Percentiles rank a stretch among this genome's conserved stretches.
Conservation (phyloP, 2,113 vertebrate species). For the Peucedramus taeniatus region DNA sequence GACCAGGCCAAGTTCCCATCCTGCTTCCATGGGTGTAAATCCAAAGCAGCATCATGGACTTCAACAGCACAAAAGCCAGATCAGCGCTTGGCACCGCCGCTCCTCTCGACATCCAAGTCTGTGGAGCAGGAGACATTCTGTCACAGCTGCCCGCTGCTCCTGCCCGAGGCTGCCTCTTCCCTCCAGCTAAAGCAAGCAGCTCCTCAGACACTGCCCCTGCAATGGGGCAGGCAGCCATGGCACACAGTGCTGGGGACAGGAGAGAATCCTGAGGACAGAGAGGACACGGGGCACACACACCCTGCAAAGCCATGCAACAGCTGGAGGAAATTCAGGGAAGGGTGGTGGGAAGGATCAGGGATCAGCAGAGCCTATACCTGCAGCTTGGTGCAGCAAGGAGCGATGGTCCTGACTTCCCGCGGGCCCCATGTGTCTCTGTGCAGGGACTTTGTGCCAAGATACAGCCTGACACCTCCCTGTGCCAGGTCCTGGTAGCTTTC, state of each 20-base stretch:
- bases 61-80: neutral
- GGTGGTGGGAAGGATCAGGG: neutral
- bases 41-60: neutral
- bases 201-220: neutral
- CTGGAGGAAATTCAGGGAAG: neutral
- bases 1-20: neutral
- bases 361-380: neutral
- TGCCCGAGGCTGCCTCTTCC: neutral
- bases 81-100: neutral
- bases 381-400: fast-evolving
- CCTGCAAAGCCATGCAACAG: neutral
- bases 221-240: neutral
- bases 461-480: neutral
- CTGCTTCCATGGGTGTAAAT: neutral
- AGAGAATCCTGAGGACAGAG: neutral
- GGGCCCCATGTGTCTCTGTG: fast-evolving
- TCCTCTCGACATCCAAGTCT: neutral
- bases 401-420: fast-evolving
- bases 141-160: neutral
- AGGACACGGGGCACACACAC: fast-evolving
- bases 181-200: constrained; percentile 22
- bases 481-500: neutral
- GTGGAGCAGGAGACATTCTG: neutral
- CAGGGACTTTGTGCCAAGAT: fast-evolving
- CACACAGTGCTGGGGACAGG: neutral